phyloP scores from a whole-genome alignment of 1,140 invertebrate genomes.

The Neocloeon triangulifer region DNA sequence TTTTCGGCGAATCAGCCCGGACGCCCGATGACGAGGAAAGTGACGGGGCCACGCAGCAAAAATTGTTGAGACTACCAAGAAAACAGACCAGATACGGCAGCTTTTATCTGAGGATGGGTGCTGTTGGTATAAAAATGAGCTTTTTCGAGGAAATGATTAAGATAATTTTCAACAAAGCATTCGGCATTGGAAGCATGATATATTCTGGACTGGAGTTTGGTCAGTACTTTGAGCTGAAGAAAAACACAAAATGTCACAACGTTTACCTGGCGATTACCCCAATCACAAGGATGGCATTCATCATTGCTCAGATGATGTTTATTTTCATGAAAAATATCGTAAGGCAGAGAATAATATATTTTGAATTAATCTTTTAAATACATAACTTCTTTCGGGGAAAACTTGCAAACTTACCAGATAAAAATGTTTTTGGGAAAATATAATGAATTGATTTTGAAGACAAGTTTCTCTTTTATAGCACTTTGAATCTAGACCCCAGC shows the following conservation, averaged over 20 bases:
- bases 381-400: no score
- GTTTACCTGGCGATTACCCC: constrained; percentile 30
- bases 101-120: constrained; percentile 3
- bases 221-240: constrained; percentile 31
- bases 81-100: constrained; percentile 3
- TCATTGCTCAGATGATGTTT: constrained; percentile 39
- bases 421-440: no score
- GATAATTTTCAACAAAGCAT: constrained; percentile 18
- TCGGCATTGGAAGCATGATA: constrained; percentile 41
- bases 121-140: no score
- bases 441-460: no score
- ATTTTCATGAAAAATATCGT: constrained; percentile 29
- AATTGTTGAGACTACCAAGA: no score
- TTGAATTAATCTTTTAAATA: no score
- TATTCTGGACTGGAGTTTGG: constrained; percentile 41
- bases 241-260: constrained; percentile 23
- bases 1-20: no score
- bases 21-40: no score
- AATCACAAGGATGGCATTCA: constrained; percentile 28
- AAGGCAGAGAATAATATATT: no score
- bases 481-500: constrained; percentile 13
- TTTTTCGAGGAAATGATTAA: no score
- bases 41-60: no score
- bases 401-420: no score
- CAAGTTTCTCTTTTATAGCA: background rate